Conservation (phyloP, 2,888 invertebrate species). For the Sycophila texana region DNA sequence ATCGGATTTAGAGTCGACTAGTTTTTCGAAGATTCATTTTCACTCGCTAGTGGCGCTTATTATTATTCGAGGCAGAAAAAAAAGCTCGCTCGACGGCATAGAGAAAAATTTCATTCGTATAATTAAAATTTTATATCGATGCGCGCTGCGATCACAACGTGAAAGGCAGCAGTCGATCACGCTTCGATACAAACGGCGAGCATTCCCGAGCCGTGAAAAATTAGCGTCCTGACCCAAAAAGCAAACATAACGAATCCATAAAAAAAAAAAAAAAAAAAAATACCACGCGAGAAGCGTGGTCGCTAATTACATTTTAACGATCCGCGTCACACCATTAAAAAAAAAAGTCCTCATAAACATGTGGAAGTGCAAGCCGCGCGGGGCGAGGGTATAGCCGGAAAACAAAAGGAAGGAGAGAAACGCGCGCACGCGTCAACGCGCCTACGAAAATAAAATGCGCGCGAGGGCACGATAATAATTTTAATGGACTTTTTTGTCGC, state of each 20-base stretch:
- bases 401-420: conserved; percentile 9
- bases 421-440: conserved; percentile 11
- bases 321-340: background rate
- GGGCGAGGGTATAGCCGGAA: background rate
- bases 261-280: conserved; percentile 25
- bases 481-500: conserved; percentile 50
- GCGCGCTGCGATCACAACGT: no score
- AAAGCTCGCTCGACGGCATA: no score
- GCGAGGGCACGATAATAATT: conserved; percentile 43
- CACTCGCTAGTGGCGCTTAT: no score
- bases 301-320: conserved; percentile 52
- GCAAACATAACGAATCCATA: background rate
- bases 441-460: conserved; percentile 32
- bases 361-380: background rate
- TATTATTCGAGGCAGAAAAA: no score
- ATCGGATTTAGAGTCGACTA: no score
- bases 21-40: no score
- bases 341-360: conserved; percentile 1
- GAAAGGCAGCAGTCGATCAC: no score
- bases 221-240: background rate
- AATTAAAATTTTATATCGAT: no score
- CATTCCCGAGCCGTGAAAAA: background rate
- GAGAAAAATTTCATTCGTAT: no score
- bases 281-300: background rate
- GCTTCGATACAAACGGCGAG: no score